Evolutionary conservation across 2,113 vertebrate genomes (phyloP).

Genomic region (Capreolus pygargus): DNA sequence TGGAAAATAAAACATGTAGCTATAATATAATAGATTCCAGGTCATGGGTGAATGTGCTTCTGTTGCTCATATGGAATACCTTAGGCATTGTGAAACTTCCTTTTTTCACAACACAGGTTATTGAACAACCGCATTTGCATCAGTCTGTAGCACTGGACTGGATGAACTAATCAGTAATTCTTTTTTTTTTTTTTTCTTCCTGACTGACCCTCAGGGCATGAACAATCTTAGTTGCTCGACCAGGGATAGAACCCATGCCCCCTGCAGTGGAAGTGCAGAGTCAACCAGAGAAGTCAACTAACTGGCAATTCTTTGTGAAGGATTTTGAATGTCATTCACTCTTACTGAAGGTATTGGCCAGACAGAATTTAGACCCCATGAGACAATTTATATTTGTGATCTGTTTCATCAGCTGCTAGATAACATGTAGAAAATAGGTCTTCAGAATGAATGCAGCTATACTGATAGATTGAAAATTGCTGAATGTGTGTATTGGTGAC

Average conservation of each 20-base stretch:
- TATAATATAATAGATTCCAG: not conserved
- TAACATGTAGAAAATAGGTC: not conserved
- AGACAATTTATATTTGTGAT: not conserved
- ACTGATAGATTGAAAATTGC: not conserved
- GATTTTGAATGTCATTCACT: not conserved
- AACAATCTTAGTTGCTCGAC: not conserved
- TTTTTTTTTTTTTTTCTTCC: not conserved
- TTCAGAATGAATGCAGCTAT: not conserved
- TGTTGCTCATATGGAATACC: not conserved
- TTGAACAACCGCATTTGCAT: slow-evolving; percentile 37
- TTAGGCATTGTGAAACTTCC: not conserved
- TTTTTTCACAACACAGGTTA: not conserved
- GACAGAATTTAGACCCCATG: not conserved
- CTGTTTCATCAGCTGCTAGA: not conserved
- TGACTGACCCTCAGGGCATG: not conserved
- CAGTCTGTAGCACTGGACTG: not conserved
- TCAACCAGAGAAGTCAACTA: not conserved
- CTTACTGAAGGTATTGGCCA: not conserved
- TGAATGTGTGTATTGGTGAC: not conserved
- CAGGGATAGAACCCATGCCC: not conserved
- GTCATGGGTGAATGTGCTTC: not conserved
- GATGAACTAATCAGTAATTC: not conserved
- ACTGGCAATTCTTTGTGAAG: slow-evolving; percentile 26
- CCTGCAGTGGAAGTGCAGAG: not conserved
- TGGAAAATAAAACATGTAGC: not conserved